phyloP scores from a whole-genome alignment of 2,888 invertebrate species.

The Ophion obscuratus region DNA sequence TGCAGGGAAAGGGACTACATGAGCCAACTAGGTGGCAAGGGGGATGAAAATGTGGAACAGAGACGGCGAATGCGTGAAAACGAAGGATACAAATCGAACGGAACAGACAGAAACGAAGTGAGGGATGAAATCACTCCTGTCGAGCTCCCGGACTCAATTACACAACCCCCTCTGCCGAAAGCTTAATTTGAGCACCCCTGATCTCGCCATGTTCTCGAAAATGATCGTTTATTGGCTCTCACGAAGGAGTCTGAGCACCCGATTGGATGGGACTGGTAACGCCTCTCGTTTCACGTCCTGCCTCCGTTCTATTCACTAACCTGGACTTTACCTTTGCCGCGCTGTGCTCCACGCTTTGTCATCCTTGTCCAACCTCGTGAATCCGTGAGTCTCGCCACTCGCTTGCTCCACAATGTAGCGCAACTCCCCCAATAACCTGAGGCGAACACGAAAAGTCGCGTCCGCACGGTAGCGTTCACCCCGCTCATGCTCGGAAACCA shows the following conservation, averaged over 20 bases:
- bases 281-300: constrained; percentile 72
- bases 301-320: constrained; percentile 60
- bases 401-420: constrained; percentile 27
- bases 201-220: constrained; percentile 80
- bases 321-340: constrained; percentile 33
- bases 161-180: constrained; percentile 50
- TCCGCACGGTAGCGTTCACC: constrained; percentile 72
- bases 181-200: constrained; percentile 79
- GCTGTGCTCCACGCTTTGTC: constrained; percentile 17
- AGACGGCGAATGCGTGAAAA: constrained; percentile 26
- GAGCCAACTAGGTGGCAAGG: constrained; percentile 25
- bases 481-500: constrained; percentile 72
- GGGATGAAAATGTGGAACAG: constrained; percentile 43
- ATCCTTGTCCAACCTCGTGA: constrained; percentile 50
- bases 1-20: constrained; percentile 2
- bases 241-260: constrained; percentile 38
- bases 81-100: constrained; percentile 37
- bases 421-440: constrained; percentile 61
- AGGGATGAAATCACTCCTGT: constrained; percentile 58
- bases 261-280: constrained; percentile 75
- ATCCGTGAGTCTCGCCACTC: constrained; percentile 52
- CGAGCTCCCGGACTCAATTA: constrained; percentile 65
- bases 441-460: constrained; percentile 56
- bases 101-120: constrained; percentile 35
- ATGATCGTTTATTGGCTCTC: constrained; percentile 74